These are phyloP conservation scores for Drosophila tsacasi DNA, from an alignment of 1,140 invertebrate genomes.

Conservation along the genomic window DNA sequence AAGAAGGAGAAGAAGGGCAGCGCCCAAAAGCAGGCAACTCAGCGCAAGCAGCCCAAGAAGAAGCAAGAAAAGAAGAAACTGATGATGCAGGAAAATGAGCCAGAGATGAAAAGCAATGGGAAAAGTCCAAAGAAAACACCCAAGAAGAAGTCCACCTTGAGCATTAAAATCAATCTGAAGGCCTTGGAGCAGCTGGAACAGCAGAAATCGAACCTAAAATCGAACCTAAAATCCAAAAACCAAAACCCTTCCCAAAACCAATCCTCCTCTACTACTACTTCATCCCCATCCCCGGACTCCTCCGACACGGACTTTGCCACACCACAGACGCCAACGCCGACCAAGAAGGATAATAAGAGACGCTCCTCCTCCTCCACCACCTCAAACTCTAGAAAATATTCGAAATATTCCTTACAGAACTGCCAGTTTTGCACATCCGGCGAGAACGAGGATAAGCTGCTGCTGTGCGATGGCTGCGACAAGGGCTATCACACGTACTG, in stretches of 20 bases:
- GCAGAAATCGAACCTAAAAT: slow-evolving; percentile 10
- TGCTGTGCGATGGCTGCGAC: slow-evolving; percentile 98
- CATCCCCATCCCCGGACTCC: slow-evolving; percentile 37
- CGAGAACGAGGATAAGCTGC: slow-evolving; percentile 97
- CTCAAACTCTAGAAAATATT: slow-evolving; percentile 82
- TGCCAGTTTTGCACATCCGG: slow-evolving; percentile 98
- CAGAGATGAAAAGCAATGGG: slow-evolving; percentile 19
- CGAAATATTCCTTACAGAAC: slow-evolving; percentile 90
- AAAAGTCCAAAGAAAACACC: slow-evolving; percentile 12
- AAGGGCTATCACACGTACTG: slow-evolving; percentile 99
- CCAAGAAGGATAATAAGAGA: slow-evolving; percentile 21
- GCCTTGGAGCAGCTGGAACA: slow-evolving; percentile 43
- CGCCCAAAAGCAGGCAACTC: slow-evolving; percentile 63
- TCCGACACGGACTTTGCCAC: slow-evolving; percentile 41
- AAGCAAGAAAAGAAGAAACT: slow-evolving; percentile 9
- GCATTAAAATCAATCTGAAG: slow-evolving; percentile 73
- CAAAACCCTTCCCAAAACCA: slow-evolving; percentile 2
- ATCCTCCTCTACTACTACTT: not conserved
- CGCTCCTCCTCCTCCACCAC: slow-evolving; percentile 53
- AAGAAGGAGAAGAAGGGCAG: slow-evolving; percentile 51
- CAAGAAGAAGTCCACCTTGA: slow-evolving; percentile 21
- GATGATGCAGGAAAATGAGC: slow-evolving; percentile 23
- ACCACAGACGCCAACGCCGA: slow-evolving; percentile 41
- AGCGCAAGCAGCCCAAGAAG: slow-evolving; percentile 35
- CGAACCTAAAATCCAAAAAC: slow-evolving; percentile 27